Percentiles rank a stretch among this genome's conserved stretches.
Conservation (phyloP, 2,113 vertebrate species). For the Urocitellus parryii region DNA sequence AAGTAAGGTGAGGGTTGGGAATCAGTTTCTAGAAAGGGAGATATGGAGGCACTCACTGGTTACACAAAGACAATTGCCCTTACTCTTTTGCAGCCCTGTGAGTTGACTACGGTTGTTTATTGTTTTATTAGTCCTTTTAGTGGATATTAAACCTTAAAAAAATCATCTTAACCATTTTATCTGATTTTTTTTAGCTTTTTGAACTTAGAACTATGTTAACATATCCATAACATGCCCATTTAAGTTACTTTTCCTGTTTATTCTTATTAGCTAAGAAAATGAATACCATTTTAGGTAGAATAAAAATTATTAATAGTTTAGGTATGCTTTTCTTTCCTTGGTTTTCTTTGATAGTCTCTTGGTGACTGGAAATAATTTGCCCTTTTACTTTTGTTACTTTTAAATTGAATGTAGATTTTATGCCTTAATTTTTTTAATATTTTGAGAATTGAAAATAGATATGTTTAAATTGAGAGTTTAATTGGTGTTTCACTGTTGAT, state of each 20-base stretch:
- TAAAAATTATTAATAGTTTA: conserved; percentile 17
- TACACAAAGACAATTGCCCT: not conserved
- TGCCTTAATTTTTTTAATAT: not conserved
- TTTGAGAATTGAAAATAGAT: conserved; percentile 26
- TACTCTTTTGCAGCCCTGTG: not conserved
- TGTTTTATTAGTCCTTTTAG: not conserved
- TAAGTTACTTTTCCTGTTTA: conserved; percentile 14
- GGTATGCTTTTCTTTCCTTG: not conserved
- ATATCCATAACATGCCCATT: not conserved
- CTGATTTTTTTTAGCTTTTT: conserved; percentile 1
- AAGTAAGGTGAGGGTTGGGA: not conserved
- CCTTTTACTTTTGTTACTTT: conserved; percentile 26
- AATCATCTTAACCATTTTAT: not conserved
- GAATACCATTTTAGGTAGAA: not conserved
- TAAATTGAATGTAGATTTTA: not conserved
- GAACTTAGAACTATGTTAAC: conserved; percentile 17
- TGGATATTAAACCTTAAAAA: conserved; percentile 3
- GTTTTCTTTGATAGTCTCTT: not conserved
- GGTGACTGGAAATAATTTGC: conserved; percentile 25
- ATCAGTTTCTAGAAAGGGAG: not conserved
- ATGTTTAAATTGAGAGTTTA: conserved; percentile 40
- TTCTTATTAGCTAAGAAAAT: conserved; percentile 21
- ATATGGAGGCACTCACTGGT: not conserved
- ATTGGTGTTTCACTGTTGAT: not conserved
- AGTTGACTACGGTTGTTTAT: not conserved